Evolutionary conservation across 2,797 vertebrate species (phyloP).

Genomic region (Enteromius paludinosus): DNA sequence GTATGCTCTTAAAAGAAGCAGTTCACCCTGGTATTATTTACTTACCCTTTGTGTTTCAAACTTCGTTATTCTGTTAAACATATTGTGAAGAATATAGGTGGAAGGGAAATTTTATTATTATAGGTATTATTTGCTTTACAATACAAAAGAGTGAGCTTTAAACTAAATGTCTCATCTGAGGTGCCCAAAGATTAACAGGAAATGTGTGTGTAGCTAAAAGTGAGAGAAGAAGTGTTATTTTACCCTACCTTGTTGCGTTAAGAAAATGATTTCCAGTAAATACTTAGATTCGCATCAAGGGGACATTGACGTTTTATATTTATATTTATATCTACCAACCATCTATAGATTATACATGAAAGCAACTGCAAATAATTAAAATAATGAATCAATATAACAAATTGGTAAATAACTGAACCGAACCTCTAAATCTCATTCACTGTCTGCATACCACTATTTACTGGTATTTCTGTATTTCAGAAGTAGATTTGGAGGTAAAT

Average conservation of each 20-base stretch:
- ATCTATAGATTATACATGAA: not conserved
- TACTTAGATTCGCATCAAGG: not conserved
- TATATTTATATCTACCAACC: not conserved
- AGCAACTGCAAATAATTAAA: not conserved
- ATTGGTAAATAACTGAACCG: not conserved
- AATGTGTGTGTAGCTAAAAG: not conserved
- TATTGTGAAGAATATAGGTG: not conserved
- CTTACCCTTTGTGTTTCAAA: not conserved
- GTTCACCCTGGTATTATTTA: not conserved
- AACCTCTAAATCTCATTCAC: not conserved
- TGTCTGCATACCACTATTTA: not conserved
- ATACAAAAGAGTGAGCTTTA: not conserved
- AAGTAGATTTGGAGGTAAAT: not conserved
- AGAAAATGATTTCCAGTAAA: not conserved
- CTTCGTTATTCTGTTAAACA: not conserved
- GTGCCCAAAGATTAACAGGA: not conserved
- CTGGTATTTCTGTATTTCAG: not conserved
- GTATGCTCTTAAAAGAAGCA: not conserved
- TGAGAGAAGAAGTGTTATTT: not conserved
- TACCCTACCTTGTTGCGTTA: not conserved
- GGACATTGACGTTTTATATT: not conserved
- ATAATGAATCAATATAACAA: not conserved
- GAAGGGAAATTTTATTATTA: not conserved
- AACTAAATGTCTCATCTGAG: not conserved
- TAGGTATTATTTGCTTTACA: not conserved